Percentiles rank a stretch among this genome's conserved stretches.
phyloP scores from a whole-genome alignment of 1,140 invertebrate species.

The Elymnias hypermnestra region DNA sequence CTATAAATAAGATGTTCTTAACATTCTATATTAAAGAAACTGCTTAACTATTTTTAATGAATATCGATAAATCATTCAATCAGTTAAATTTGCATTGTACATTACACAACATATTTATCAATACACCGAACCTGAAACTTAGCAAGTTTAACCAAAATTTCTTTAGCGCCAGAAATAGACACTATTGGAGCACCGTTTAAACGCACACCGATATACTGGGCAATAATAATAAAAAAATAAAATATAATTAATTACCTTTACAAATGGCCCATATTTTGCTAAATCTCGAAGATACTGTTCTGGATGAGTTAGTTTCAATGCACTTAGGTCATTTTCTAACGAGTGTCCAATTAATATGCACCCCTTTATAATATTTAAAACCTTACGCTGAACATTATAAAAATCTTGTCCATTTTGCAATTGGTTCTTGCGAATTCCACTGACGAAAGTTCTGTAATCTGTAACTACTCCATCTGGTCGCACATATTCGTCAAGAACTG shows the following conservation, averaged over 20 bases:
- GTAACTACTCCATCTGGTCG: conserved; percentile 12
- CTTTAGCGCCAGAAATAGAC: too few species aligned
- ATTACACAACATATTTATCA: too few species aligned
- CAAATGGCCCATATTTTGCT: conserved; percentile 7
- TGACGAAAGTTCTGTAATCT: conserved; percentile 13
- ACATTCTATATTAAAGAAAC: too few species aligned
- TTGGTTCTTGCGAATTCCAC: conserved; percentile 6
- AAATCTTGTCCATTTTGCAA: conserved; percentile 6
- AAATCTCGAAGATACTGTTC: conserved; percentile 10
- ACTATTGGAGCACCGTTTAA: too few species aligned
- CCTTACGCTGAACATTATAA: neutral
- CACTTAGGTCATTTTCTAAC: conserved; percentile 18
- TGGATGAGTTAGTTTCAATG: conserved; percentile 2
- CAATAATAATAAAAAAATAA: neutral
- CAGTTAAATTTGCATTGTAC: too few species aligned
- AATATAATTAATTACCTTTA: neutral
- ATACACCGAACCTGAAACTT: too few species aligned
- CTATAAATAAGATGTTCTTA: too few species aligned
- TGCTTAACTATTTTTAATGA: too few species aligned
- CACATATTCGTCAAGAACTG: conserved; percentile 15
- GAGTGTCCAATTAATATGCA: conserved; percentile 21
- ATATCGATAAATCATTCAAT: too few species aligned
- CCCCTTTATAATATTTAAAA: neutral
- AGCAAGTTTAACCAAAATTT: too few species aligned
- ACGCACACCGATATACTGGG: too few species aligned